Base-by-base conservation (phyloP, 2,797 vertebrate genomes). In the Micromesistius poutassou region DNA sequence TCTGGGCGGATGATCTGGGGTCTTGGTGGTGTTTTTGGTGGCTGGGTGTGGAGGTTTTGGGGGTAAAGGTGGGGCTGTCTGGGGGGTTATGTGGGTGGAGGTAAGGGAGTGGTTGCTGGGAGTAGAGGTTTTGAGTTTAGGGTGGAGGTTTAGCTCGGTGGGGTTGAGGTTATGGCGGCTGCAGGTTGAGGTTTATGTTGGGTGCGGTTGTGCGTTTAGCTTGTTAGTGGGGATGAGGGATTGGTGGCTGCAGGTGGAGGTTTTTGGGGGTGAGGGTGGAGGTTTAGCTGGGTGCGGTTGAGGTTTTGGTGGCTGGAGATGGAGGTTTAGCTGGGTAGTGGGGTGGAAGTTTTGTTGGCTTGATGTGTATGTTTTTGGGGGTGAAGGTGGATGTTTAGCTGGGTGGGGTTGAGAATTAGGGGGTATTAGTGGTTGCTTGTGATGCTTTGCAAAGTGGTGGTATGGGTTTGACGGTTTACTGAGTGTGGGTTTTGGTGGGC, bases 1-100 rank as follows among this genome's bases (percentile, higher is more conserved):
- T 87, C 4, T 72, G 76, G 81, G 55, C 22, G 5, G 22, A 8
- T 62, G 0, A 25, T n/a, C 55, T 25, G 22, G 22, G 55, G 46
- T 3, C 16, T 62, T 62, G 55, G 55, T 62, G 22, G 55, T n/a
- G 55, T n/a, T 62, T 25, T 62, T 62, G 19, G 22, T 25, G 55
- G 22, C 5, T 62, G 55, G 3, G 55, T 6, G 22, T 62, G 55
- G 7, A 25, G 55, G 22, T 25, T 62, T 62, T 7, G 55, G 1
- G 55, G 6, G 22, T 62, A 19, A 14, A 13, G 46, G 16, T 55
- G 46, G 46, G 19, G 19, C n/a, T n/a, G n/a, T n/a, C n/a, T 13
- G 1, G 50, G 22, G 50, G 50, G 22, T 55, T 55, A 22, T 4
- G 50, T 55, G 22, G 50, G 5, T 62, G 50, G 19, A 10, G 22